Conservation (phyloP, 2,888 invertebrate genomes). For the Tetrapedia diversipes region DNA sequence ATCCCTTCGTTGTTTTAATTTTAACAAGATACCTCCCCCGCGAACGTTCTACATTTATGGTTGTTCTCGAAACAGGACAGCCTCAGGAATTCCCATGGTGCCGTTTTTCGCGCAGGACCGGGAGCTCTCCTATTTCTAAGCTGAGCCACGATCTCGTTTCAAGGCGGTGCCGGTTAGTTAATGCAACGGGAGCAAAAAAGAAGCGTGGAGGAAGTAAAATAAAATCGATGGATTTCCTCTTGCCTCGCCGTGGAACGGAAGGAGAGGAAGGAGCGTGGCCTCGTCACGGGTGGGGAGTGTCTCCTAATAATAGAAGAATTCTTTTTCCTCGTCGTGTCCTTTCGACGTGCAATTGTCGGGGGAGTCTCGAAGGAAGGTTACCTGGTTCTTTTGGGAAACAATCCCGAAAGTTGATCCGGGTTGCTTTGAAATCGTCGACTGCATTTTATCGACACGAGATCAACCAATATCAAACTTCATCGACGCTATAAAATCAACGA, state of each 20-base stretch:
- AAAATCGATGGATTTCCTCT: constrained; percentile 46
- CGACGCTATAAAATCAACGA: too few relatives aligned
- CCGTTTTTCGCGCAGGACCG: constrained; percentile 19
- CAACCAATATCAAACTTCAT: too few relatives aligned
- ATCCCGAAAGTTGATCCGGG: neutral
- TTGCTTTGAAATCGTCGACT: too few relatives aligned
- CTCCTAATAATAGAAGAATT: constrained; percentile 73
- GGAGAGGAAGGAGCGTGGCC: constrained; percentile 15
- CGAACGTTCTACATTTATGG: constrained; percentile 29
- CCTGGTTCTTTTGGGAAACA: neutral
- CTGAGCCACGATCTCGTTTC: constrained; percentile 23
- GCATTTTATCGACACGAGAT: too few relatives aligned
- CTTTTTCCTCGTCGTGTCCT: constrained; percentile 54
- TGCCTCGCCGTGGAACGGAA: constrained; percentile 16
- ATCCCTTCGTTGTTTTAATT: constrained; percentile 30
- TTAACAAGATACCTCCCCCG: constrained; percentile 23
- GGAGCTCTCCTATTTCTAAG: constrained; percentile 17
- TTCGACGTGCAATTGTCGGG: constrained; percentile 57
- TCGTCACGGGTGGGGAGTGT: constrained; percentile 33
- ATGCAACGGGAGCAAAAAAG: constrained; percentile 1
- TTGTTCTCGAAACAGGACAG: neutral
- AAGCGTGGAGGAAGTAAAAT: constrained; percentile 5
- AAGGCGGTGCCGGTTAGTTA: neutral
- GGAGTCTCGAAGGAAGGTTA: constrained; percentile 2
- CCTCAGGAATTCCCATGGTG: constrained; percentile 38